These are phyloP conservation scores for Lasioglossum vierecki DNA, from an alignment of 2,888 invertebrate genomes.

Conservation along the genomic window DNA sequence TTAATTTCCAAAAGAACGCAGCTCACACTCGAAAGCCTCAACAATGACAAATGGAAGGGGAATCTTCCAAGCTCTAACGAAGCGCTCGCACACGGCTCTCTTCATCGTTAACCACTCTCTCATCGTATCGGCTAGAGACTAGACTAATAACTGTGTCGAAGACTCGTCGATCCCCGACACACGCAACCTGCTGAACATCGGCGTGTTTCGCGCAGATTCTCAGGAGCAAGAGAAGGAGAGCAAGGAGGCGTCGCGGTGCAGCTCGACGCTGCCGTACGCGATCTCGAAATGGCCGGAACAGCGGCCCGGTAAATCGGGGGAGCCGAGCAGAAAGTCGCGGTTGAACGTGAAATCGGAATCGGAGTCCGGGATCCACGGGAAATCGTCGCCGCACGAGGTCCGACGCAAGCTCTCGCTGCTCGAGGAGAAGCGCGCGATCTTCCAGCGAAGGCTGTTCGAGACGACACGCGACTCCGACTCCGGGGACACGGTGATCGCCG, in stretches of 20 bases:
- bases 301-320: slow-evolving; percentile 17
- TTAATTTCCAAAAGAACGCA: neutral
- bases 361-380: slow-evolving; percentile 67
- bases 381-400: slow-evolving; percentile 73
- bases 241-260: slow-evolving; percentile 46
- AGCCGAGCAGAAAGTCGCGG: slow-evolving; percentile 54
- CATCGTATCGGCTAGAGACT: neutral
- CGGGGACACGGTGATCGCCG: slow-evolving; percentile 74
- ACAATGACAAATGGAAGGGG: neutral
- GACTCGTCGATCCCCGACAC: neutral
- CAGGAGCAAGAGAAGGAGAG: slow-evolving; percentile 20
- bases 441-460: slow-evolving; percentile 77
- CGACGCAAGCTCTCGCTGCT: slow-evolving; percentile 76
- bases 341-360: slow-evolving; percentile 72
- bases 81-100: neutral
- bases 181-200: slow-evolving; percentile 9
- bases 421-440: slow-evolving; percentile 80
- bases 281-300: slow-evolving; percentile 85
- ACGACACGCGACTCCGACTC: slow-evolving; percentile 72
- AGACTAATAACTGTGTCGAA: neutral
- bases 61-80: neutral
- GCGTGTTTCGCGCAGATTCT: slow-evolving; percentile 52
- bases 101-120: neutral
- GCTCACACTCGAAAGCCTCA: neutral
- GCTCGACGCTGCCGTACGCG: slow-evolving; percentile 86